phyloP scores from a whole-genome alignment of 2,797 vertebrate genomes.

The Acridotheres tristis region DNA sequence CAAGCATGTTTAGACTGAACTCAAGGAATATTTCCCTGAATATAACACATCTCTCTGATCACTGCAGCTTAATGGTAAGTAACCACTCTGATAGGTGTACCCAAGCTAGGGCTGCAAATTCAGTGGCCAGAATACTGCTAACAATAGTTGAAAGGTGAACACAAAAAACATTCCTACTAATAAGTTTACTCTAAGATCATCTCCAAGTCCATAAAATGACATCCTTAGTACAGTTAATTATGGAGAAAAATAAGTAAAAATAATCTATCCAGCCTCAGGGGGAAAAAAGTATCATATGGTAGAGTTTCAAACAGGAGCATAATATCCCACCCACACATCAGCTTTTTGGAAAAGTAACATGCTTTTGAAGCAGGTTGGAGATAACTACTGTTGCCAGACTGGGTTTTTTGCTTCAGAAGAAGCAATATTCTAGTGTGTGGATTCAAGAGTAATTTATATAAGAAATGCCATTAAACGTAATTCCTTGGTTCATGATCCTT shows the following conservation, averaged over 20 bases:
- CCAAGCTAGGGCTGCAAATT: background rate
- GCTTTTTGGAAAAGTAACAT: background rate
- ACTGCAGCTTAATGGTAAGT: background rate
- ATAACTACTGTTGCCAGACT: background rate
- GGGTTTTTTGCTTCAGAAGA: background rate
- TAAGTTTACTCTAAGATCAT: background rate
- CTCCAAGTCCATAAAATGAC: background rate
- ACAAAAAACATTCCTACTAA: background rate
- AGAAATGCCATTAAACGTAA: background rate
- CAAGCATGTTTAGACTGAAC: background rate
- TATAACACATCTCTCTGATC: background rate
- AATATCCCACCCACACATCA: background rate
- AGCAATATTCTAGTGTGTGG: background rate
- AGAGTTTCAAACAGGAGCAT: background rate
- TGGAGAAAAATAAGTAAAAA: background rate
- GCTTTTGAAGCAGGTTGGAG: background rate
- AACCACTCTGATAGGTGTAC: background rate
- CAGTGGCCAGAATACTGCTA: background rate
- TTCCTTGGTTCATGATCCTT: background rate
- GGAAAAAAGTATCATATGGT: background rate
- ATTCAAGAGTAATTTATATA: background rate
- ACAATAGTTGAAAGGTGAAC: background rate
- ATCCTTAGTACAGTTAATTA: background rate
- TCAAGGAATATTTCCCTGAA: background rate
- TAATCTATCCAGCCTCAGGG: background rate